Base-by-base conservation (phyloP, 2,113 vertebrate genomes). In the Paracanthobrama guichenoti region DNA sequence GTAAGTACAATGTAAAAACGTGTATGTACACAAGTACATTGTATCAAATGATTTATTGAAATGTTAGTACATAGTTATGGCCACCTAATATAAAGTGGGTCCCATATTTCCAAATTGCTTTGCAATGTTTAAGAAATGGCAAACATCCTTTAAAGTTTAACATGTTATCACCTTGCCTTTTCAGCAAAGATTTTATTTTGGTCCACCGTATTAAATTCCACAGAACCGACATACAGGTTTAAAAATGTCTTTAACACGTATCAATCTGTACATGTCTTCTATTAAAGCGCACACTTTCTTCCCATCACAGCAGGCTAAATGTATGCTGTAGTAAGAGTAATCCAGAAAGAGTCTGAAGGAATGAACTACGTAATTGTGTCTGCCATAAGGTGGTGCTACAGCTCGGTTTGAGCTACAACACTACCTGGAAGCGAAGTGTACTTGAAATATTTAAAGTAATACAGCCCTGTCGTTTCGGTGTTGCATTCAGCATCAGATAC, bases 351-450 rank as follows among this genome's bases (percentile, higher is more conserved):
- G 2, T 22, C 48, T 66, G 7, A 35, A 31, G 2, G 24, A 1
- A 35, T 57, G 5, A 16, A n/a, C 35, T 39, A 39, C 7, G n/a
- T 66, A 80, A 74, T 44, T n/a, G 0, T 59, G 26, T 50, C 14
- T n/a, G 39, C 82, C 86, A 81, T 82, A 50, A 16, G 77, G 60
- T 20, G 86, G 50, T 42, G 86, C 71, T 82, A 44, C 22, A 76
- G 7, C 26, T 20, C 20, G 0, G 39, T 26, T 60, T 79, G 13
- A 26, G 20, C 42, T 60, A 39, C 7, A 53, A 22, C 20, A 35
- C 5, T 3, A n/a, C 2, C 20, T n/a, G 39, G 12, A 11, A 39
- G 39, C 39, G 2, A 39, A 39, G 39, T 75, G 24, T 48, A 18
- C 71, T 39, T 67, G 8, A 39, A 67, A 4, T 10, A 9, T 16